A percentile compares a stretch with the other conserved stretches of the same genome.
These are phyloP conservation scores for Phodopus roborovskii DNA, from an alignment of 2,113 vertebrate species.

Conservation along the genomic window DNA sequence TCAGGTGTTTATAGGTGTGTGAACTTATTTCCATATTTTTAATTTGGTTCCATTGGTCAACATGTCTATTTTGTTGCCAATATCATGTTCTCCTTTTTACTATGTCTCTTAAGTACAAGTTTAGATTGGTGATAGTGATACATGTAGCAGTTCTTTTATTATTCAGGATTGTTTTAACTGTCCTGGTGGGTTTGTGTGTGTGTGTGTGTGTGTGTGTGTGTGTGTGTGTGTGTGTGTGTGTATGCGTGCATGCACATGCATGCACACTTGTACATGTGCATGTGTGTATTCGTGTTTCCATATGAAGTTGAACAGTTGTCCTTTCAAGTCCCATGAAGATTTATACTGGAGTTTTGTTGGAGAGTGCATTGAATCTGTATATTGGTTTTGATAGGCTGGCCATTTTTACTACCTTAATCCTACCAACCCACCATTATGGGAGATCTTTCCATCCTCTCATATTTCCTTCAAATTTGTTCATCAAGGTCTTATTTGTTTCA, in stretches of 20 bases:
- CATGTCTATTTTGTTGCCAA: neutral
- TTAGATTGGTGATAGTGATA: neutral
- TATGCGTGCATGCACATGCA: too few species aligned
- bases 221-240: too few species aligned
- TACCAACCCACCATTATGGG: neutral
- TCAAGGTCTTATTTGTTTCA: neutral
- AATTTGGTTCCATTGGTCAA: neutral
- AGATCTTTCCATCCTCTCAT: neutral
- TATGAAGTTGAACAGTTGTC: neutral
- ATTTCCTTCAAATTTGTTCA: neutral
- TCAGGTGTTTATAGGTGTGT: neutral
- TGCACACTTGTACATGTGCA: too few species aligned
- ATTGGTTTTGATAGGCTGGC: neutral
- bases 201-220: too few species aligned
- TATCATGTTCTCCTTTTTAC: neutral
- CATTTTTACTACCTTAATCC: neutral
- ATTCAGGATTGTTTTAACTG: neutral
- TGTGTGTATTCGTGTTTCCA: neutral
- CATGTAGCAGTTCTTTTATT: neutral
- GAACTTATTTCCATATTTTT: neutral
- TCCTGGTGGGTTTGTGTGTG: neutral
- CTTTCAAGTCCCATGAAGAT: neutral
- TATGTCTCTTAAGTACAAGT: neutral
- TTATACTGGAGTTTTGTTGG: neutral
- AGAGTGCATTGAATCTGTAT: neutral